Conservation (phyloP, 2,888 invertebrate species). For the Cheilosia vernalis region DNA sequence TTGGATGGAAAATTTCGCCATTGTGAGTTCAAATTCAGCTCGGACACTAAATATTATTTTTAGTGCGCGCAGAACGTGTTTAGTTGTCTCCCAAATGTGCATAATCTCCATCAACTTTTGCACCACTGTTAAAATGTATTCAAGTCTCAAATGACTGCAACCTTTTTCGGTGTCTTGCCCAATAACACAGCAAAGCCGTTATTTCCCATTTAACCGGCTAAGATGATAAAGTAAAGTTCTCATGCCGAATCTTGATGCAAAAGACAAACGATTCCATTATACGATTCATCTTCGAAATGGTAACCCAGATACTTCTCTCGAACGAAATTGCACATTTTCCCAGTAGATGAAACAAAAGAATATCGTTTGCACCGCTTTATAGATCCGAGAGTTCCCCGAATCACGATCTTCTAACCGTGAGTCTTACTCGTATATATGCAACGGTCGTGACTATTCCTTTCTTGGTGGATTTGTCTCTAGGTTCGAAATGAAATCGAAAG, state of each 20-base stretch:
- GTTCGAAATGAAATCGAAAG: conserved; percentile 61
- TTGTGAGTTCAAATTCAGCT: too few relatives aligned
- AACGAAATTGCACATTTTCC: conserved; percentile 7
- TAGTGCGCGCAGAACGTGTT: too few relatives aligned
- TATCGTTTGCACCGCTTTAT: neutral
- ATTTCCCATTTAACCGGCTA: conserved; percentile 6
- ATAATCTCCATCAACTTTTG: too few relatives aligned
- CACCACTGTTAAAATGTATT: neutral
- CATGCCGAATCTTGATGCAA: conserved; percentile 6
- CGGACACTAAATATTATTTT: too few relatives aligned
- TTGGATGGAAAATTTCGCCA: too few relatives aligned
- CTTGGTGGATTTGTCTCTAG: conserved; percentile 4
- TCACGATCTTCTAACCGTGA: conserved; percentile 42
- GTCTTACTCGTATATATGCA: conserved; percentile 16
- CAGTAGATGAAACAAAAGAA: conserved; percentile 1
- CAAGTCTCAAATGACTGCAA: neutral
- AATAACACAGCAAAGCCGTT: neutral
- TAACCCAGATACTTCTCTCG: conserved; percentile 39
- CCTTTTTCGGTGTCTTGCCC: neutral
- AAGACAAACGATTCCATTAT: conserved; percentile 13
- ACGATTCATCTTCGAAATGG: conserved; percentile 31
- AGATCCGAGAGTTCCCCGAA: conserved; percentile 12
- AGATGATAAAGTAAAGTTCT: neutral
- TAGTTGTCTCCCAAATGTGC: too few relatives aligned
- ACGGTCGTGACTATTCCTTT: conserved; percentile 38